Conservation (phyloP, 92 coral and sea anemone genomes). For the Palythoa heliodiscus region DNA sequence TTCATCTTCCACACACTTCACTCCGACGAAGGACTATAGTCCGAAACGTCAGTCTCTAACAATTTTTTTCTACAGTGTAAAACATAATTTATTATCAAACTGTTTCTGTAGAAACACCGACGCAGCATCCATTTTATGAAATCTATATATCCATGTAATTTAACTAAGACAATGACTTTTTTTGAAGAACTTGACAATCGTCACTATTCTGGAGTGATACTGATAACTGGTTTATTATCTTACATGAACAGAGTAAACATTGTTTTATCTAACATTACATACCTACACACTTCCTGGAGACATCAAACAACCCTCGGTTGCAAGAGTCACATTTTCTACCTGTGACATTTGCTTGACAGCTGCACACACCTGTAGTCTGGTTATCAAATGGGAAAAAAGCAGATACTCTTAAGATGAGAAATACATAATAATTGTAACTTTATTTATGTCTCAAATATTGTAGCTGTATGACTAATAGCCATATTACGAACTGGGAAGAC, state of each 20-base stretch:
- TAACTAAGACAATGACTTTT: background rate
- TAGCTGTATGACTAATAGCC: background rate
- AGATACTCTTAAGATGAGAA: background rate
- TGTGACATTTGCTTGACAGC: slow-evolving; percentile 71
- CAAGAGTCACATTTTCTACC: slow-evolving; percentile 87
- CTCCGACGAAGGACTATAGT: no score
- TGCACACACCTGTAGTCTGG: slow-evolving; percentile 76
- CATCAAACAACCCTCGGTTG: slow-evolving; percentile 67
- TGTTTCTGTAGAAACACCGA: no score
- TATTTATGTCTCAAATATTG: background rate
- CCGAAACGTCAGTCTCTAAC: no score
- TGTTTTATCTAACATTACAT: background rate
- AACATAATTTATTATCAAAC: no score
- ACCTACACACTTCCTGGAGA: slow-evolving; percentile 70
- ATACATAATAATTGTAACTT: no score
- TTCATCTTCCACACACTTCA: no score
- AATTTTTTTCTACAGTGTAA: no score
- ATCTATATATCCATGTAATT: no score
- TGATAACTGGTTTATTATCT: background rate
- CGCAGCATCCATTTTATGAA: no score
- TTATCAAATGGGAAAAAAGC: background rate
- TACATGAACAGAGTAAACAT: no score
- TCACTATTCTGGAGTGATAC: background rate
- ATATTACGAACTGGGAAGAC: no score
- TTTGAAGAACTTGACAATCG: no score